These are phyloP conservation scores for Spilogale gracilis DNA, from an alignment of 2,113 vertebrate species.

Conservation along the genomic window DNA sequence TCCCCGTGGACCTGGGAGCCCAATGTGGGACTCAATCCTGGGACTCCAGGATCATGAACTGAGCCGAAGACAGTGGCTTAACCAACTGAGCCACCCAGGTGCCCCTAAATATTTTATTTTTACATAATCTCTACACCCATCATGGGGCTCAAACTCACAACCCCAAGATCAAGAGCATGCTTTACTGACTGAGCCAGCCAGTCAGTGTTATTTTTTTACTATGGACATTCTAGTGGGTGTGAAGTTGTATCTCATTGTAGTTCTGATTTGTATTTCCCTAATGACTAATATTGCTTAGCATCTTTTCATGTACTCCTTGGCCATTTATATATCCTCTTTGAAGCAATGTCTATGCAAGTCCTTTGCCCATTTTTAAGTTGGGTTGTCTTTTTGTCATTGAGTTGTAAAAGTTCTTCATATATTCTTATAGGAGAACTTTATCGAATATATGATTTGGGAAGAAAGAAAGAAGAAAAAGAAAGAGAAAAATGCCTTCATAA, in stretches of 20 bases:
- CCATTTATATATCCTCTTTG: conserved; percentile 21
- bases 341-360: conserved; percentile 37
- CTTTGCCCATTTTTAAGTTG: neutral
- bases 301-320: neutral
- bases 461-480: neutral
- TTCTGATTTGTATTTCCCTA: conserved; percentile 37
- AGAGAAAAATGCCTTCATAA: neutral
- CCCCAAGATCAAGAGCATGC: neutral
- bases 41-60: no score
- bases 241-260: neutral
- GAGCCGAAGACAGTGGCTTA: no score
- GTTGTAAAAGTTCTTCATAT: conserved; percentile 33
- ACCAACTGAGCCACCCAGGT: no score
- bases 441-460: neutral
- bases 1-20: no score
- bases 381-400: neutral
- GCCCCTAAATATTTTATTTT: no score
- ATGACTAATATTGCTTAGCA: neutral
- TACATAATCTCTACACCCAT: no score
- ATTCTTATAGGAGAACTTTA: conserved; percentile 12
- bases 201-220: neutral
- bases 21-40: no score
- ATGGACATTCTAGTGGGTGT: neutral
- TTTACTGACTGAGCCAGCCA: neutral
- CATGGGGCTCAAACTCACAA: no score